phyloP scores from a whole-genome alignment of 2,797 vertebrate species.

The Lutjanus argentimaculatus region DNA sequence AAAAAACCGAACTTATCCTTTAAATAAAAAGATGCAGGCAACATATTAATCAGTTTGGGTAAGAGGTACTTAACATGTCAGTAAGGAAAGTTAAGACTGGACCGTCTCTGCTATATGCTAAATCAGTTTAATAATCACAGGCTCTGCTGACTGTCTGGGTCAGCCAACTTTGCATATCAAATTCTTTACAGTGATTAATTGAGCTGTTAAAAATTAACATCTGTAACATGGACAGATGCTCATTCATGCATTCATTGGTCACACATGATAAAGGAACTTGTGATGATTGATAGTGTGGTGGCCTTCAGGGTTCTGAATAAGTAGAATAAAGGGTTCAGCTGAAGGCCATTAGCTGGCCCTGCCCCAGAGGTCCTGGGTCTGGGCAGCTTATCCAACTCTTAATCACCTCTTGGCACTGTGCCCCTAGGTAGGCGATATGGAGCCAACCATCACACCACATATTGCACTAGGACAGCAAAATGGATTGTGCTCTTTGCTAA shows the following conservation, averaged over 20 bases:
- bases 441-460: constrained; percentile 22
- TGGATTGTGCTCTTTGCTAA: constrained; percentile 20
- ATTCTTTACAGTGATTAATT: not conserved
- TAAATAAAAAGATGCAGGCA: not conserved
- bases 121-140: not conserved
- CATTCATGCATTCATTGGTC: not conserved
- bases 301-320: not conserved
- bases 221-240: not conserved
- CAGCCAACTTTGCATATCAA: not conserved
- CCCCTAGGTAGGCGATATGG: constrained; percentile 16
- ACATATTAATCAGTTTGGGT: not conserved
- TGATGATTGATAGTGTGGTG: constrained; percentile 12
- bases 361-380: constrained; percentile 27
- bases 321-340: constrained; percentile 26
- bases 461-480: constrained; percentile 30
- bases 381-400: constrained; percentile 42
- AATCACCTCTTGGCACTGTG: constrained; percentile 40
- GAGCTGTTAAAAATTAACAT: constrained; percentile 4
- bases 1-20: too few species aligned
- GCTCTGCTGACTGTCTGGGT: not conserved
- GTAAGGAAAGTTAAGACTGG: not conserved
- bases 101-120: not conserved
- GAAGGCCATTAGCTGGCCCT: constrained; percentile 22
- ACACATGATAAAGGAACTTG: not conserved
- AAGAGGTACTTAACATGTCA: not conserved